Base-by-base conservation (phyloP, 2,113 vertebrate species). In the Pangasianodon hypophthalmus region DNA sequence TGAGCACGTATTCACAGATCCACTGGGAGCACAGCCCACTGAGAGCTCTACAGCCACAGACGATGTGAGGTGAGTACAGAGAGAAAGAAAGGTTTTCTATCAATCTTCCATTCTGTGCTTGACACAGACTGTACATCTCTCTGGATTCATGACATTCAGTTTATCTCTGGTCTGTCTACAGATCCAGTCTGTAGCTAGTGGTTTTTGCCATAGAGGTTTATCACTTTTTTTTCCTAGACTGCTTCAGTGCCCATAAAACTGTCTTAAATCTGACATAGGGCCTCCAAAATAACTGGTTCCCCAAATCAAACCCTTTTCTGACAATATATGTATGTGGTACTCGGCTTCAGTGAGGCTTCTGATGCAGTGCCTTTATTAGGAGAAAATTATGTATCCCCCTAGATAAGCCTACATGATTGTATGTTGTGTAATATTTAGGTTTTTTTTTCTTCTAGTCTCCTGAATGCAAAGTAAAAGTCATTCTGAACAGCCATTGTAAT, bases 1-100 rank as follows among this genome's bases (percentile, higher is more conserved):
- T 0, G 98, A 99, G 89, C 98, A 99, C 0, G 96, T 99, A 67
- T 99, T 99, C 94, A 99, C 97, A 0, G 98, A 99, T 92, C 97
- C 97, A 0, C 93, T 96, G 37, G 95, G 95, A 16, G 92, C 94
- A 0, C 95, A 95, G 52, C 95, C 97, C 29, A 90, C 94, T 21
- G 97, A 94, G 56, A 79, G 92, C 64, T 67, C 85, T 32, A 73
- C 92, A 26, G 88, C 90, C 48, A 73, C 91, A 60, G 87, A 94
- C 69, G 50, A 50, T 48, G 91, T 91, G 41, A 92, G 94, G 95
- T 95, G 88, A 93, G 88, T 9, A 85, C 11, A 54, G 10, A 64
- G 44, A 58, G 32, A 16, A 87, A 58, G 19, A 77, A 58, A 56
- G 37, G 48, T 77, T 56, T 54, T 18, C 32, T 83, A 24, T 83